phyloP scores from a whole-genome alignment of 2,113 vertebrate species.

The Macquaria ambigua region DNA sequence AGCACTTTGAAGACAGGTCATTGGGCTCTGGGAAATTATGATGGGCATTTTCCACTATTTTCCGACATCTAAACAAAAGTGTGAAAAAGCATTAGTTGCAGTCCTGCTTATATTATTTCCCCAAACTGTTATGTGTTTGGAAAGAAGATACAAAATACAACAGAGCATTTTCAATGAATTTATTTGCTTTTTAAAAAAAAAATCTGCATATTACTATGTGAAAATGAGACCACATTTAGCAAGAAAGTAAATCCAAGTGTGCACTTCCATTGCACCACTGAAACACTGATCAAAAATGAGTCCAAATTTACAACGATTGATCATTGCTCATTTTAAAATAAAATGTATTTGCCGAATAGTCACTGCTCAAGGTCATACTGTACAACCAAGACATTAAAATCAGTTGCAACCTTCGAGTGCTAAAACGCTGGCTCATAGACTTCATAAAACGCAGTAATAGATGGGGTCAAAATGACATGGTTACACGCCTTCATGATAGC shows the following conservation, averaged over 20 bases:
- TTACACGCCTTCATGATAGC: constrained; percentile 6
- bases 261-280: constrained; percentile 27
- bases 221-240: constrained; percentile 75
- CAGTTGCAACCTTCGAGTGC: constrained; percentile 50
- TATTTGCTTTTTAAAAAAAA: constrained; percentile 67
- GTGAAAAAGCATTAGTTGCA: neutral
- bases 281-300: constrained; percentile 64
- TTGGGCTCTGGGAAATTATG: neutral
- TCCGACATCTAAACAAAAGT: neutral
- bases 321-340: constrained; percentile 62
- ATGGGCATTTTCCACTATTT: neutral
- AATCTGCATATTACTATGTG: constrained; percentile 57
- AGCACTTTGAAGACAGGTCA: neutral
- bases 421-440: constrained; percentile 49
- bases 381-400: constrained; percentile 52
- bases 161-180: constrained; percentile 43
- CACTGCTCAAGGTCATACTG: constrained; percentile 36
- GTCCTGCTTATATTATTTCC: neutral
- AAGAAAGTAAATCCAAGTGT: constrained; percentile 57
- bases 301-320: constrained; percentile 58
- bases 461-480: constrained; percentile 35
- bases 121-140: neutral
- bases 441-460: constrained; percentile 65
- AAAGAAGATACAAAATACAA: constrained; percentile 14
- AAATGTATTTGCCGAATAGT: constrained; percentile 29